Percentiles rank a stretch among this genome's conserved stretches.
phyloP scores from a whole-genome alignment of 2,888 invertebrate genomes.

The Dione vanillae region DNA sequence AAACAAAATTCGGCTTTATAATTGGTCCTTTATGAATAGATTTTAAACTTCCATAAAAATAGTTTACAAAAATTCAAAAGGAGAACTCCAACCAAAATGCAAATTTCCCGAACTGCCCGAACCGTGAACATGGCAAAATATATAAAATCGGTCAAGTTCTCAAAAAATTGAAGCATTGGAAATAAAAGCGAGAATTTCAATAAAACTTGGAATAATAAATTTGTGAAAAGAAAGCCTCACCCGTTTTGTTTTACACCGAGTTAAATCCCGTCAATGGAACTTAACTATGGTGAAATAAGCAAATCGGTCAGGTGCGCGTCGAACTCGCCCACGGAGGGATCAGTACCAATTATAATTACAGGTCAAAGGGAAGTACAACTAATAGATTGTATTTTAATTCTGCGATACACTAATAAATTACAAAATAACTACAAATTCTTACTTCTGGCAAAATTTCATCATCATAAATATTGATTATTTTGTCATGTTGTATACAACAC shows the following conservation, averaged over 20 bases:
- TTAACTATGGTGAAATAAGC: background rate
- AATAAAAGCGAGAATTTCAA: constrained; percentile 9
- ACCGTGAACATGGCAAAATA: background rate
- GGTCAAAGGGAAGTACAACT: no score
- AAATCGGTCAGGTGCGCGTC: background rate
- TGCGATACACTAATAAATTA: no score
- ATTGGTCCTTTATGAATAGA: background rate
- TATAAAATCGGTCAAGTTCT: constrained; percentile 17
- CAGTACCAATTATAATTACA: no score
- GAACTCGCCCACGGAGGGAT: no score
- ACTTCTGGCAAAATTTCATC: no score
- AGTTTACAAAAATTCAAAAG: background rate
- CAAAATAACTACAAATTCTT: no score
- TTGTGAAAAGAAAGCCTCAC: constrained; percentile 16
- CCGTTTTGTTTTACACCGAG: background rate
- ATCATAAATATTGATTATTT: no score
- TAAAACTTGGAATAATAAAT: constrained; percentile 7
- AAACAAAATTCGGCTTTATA: background rate
- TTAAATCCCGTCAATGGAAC: background rate
- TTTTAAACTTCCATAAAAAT: background rate
- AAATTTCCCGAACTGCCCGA: background rate
- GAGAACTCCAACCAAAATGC: background rate
- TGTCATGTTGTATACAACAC: no score
- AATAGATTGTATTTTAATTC: no score
- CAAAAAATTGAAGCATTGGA: background rate